These are phyloP conservation scores for Galeopterus variegatus DNA, from an alignment of 2,113 vertebrate species.

Conservation along the genomic window DNA sequence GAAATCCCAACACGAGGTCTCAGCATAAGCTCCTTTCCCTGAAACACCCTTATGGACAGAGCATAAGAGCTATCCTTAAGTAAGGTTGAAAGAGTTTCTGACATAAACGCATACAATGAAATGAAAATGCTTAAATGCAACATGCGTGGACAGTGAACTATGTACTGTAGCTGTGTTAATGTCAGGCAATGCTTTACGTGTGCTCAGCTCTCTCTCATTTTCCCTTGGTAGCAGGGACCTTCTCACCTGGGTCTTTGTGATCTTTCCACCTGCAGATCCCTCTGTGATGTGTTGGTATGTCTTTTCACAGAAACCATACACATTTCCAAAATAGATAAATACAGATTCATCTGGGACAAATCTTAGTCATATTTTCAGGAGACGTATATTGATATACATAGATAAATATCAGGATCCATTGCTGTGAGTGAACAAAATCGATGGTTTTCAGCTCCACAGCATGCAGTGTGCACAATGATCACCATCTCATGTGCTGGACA, in stretches of 20 bases:
- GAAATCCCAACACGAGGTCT: background rate
- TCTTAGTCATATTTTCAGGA: background rate
- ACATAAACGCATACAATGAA: background rate
- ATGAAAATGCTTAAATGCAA: fast-evolving
- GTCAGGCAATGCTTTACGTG: background rate
- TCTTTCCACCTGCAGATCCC: background rate
- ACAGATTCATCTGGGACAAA: background rate
- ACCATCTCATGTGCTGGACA: too few species aligned
- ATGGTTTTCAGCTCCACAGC: background rate
- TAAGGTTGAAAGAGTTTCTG: background rate
- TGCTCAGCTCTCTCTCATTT: background rate
- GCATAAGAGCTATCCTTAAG: background rate
- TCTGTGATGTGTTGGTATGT: background rate
- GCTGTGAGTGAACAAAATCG: background rate
- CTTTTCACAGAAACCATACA: background rate
- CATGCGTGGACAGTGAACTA: fast-evolving
- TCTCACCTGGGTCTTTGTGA: background rate
- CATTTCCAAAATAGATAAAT: background rate
- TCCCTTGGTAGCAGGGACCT: background rate
- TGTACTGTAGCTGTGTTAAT: fast-evolving
- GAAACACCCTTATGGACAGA: background rate
- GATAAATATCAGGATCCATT: background rate
- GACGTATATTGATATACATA: background rate
- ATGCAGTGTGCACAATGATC: fast-evolving
- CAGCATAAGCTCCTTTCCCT: background rate